phyloP scores from a whole-genome alignment of 2,113 vertebrate genomes.

The Bothrops jararaca region DNA sequence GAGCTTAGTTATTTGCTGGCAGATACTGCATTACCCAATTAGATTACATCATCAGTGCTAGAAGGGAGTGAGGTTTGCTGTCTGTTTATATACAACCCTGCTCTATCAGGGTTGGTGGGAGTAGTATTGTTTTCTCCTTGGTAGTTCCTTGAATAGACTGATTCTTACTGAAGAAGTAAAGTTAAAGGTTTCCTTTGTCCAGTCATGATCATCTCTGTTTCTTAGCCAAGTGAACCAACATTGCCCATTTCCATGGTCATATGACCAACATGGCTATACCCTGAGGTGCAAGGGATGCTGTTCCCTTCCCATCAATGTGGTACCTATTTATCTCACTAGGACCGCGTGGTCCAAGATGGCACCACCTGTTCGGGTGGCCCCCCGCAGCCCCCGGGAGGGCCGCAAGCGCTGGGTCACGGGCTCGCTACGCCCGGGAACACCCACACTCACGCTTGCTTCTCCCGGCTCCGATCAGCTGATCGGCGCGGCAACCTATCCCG shows the following conservation, averaged over 20 bases:
- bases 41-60: background rate
- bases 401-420: too few species aligned
- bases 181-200: background rate
- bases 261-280: background rate
- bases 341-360: too few species aligned
- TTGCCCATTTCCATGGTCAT: background rate
- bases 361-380: too few species aligned
- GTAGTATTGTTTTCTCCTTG: background rate
- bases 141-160: background rate
- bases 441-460: too few species aligned
- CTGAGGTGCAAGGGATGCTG: background rate
- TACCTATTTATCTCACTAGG: background rate
- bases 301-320: background rate
- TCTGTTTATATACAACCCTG: background rate
- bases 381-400: too few species aligned
- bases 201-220: background rate
- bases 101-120: background rate
- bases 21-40: background rate
- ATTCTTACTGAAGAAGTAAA: background rate
- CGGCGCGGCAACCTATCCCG: too few species aligned
- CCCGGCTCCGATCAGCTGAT: too few species aligned
- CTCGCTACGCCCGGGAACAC: too few species aligned
- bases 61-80: background rate
- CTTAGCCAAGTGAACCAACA: background rate
- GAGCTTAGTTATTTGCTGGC: background rate